These are phyloP conservation scores for Fragum whitleyi DNA, from an alignment of 2,888 invertebrate genomes.

Conservation along the genomic window DNA sequence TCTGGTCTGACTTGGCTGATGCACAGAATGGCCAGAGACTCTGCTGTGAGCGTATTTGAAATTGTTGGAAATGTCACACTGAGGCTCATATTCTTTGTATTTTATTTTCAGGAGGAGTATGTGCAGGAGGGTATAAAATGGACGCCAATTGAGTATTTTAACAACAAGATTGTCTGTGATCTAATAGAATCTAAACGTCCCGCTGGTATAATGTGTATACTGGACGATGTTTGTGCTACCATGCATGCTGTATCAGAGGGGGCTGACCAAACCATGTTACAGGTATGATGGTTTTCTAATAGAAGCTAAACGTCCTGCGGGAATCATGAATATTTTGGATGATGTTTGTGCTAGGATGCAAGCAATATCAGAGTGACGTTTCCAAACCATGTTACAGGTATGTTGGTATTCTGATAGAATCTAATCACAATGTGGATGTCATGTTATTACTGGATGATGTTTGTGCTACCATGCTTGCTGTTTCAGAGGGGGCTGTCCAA, in stretches of 20 bases:
- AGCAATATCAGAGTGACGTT: too few species aligned
- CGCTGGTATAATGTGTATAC: slow-evolving; percentile 89
- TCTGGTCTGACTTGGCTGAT: too few species aligned
- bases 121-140: slow-evolving; percentile 89
- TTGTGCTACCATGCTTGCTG: slow-evolving; percentile 90
- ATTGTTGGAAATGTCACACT: too few species aligned
- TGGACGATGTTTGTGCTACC: slow-evolving; percentile 90
- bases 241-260: slow-evolving; percentile 89
- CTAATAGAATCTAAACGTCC: slow-evolving; percentile 88
- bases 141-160: slow-evolving; percentile 90
- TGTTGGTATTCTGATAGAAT: too few species aligned
- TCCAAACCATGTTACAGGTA: too few species aligned
- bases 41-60: too few species aligned
- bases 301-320: slow-evolving; percentile 88
- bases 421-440: too few species aligned
- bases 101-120: slow-evolving; percentile 89
- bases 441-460: slow-evolving; percentile 90
- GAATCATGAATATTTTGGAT: too few species aligned
- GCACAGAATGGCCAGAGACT: too few species aligned
- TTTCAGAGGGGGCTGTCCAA: slow-evolving; percentile 88
- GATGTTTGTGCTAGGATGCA: too few species aligned
- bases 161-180: slow-evolving; percentile 90
- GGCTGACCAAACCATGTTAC: slow-evolving; percentile 87
- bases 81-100: too few species aligned
- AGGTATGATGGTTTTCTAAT: slow-evolving; percentile 86